These are phyloP conservation scores for Thysanoteuthis rhombus DNA, from an alignment of 2,888 invertebrate species.

Conservation along the genomic window DNA sequence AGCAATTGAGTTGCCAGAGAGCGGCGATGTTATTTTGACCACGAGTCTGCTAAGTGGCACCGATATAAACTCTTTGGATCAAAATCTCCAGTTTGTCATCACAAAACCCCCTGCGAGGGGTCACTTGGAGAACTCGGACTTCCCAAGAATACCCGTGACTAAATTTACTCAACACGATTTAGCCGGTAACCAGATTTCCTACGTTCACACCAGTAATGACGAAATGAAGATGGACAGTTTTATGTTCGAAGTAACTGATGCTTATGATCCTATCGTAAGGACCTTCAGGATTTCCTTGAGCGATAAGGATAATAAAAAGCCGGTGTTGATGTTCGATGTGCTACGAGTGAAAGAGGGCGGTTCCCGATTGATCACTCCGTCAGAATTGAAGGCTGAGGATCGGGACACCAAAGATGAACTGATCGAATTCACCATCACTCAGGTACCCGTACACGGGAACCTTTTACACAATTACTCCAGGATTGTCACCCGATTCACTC, in stretches of 20 bases:
- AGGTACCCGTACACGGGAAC: constrained; percentile 63
- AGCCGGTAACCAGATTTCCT: constrained; percentile 65
- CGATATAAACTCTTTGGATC: constrained; percentile 63
- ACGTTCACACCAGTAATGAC: constrained; percentile 63
- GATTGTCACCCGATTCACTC: constrained; percentile 59
- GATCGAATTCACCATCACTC: constrained; percentile 61
- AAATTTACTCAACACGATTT: constrained; percentile 66
- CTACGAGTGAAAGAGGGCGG: constrained; percentile 63
- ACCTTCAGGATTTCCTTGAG: constrained; percentile 66
- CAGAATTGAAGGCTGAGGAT: constrained; percentile 66
- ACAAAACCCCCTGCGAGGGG: constrained; percentile 65
- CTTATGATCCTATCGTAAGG: constrained; percentile 61
- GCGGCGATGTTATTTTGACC: constrained; percentile 61
- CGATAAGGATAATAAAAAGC: constrained; percentile 66
- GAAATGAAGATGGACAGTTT: constrained; percentile 67
- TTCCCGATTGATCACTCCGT: constrained; percentile 64
- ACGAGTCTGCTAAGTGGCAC: constrained; percentile 64
- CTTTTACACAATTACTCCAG: constrained; percentile 56
- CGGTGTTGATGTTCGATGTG: constrained; percentile 61
- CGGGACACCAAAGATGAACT: constrained; percentile 59
- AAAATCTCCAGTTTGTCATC: constrained; percentile 59
- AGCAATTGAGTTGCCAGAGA: constrained; percentile 65
- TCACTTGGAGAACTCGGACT: constrained; percentile 60
- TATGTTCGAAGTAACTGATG: constrained; percentile 68
- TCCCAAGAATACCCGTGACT: constrained; percentile 58